These are phyloP conservation scores for Hyposoter didymator DNA, from an alignment of 2,888 invertebrate species.

Conservation along the genomic window DNA sequence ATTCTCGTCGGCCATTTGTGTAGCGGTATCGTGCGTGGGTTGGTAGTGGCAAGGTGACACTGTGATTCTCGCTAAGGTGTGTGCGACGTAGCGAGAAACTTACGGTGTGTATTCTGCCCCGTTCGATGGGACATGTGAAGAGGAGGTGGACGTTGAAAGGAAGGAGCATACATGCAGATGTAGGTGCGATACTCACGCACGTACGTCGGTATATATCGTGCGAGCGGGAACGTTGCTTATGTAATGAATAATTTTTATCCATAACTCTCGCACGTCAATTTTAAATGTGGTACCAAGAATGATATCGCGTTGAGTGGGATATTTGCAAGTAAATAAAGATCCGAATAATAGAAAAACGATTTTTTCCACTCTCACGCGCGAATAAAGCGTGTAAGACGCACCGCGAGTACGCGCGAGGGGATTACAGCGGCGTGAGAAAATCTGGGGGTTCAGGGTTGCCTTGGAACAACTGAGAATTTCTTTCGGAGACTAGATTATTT, in stretches of 20 bases:
- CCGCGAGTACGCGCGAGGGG: not conserved
- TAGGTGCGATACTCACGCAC: slow-evolving; percentile 41
- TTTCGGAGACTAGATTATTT: slow-evolving; percentile 4
- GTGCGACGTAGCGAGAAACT: slow-evolving; percentile 60
- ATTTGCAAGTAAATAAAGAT: not conserved
- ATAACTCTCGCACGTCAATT: not conserved
- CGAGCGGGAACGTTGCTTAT: slow-evolving; percentile 36
- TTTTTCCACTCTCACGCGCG: slow-evolving; percentile 12
- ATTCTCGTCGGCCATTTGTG: slow-evolving; percentile 71
- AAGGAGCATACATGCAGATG: slow-evolving; percentile 1
- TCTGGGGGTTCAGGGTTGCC: not conserved
- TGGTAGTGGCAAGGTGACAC: slow-evolving; percentile 79
- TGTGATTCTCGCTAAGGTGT: slow-evolving; percentile 68
- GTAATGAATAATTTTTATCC: slow-evolving; percentile 28
- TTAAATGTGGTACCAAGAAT: not conserved
- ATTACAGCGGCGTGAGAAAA: slow-evolving; percentile 55
- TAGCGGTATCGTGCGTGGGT: slow-evolving; percentile 81
- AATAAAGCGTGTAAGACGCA: slow-evolving; percentile 6
- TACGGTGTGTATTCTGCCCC: slow-evolving; percentile 53
- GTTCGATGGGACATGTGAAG: slow-evolving; percentile 34
- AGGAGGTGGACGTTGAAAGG: slow-evolving; percentile 24
- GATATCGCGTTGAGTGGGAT: not conserved
- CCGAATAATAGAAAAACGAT: not conserved
- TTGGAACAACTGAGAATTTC: slow-evolving; percentile 13
- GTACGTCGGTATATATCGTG: slow-evolving; percentile 15